Conservation (phyloP, 64 coral and sea anemone species). For the Exaiptasia diaphana region DNA sequence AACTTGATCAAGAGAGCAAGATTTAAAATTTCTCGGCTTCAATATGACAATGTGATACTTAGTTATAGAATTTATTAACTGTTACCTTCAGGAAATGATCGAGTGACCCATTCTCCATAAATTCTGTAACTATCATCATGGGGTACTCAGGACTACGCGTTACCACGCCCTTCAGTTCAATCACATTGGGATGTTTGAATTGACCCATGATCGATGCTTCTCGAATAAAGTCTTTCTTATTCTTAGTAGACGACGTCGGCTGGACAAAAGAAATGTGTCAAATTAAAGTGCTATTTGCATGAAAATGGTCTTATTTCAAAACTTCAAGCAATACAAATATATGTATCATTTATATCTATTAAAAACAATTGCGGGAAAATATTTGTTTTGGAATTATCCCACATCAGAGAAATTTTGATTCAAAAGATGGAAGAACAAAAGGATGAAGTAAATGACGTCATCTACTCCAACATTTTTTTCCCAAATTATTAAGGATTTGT, state of each 20-base stretch:
- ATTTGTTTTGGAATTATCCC: too few species aligned
- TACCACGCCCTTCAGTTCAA: conserved; percentile 74
- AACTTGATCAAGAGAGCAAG: too few species aligned
- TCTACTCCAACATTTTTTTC: too few species aligned
- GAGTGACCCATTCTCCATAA: conserved; percentile 60
- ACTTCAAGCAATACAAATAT: neutral
- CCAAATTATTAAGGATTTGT: too few species aligned
- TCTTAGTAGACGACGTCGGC: conserved; percentile 64
- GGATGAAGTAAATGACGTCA: too few species aligned
- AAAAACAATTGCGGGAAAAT: neutral
- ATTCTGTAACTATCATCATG: conserved; percentile 75
- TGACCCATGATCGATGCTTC: conserved; percentile 88
- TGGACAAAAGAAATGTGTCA: neutral
- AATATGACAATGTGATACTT: too few species aligned
- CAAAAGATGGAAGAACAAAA: too few species aligned
- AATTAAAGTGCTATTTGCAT: too few species aligned
- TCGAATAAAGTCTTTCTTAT: conserved; percentile 63
- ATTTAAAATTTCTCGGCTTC: too few species aligned
- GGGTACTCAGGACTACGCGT: conserved; percentile 50
- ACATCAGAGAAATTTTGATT: too few species aligned
- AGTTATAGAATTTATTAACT: too few species aligned
- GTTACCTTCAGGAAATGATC: conserved; percentile 73
- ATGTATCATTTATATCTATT: neutral
- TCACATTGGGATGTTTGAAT: conserved; percentile 83
- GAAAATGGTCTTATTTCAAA: too few species aligned